Evolutionary conservation across 1,140 invertebrate genomes (phyloP), one percentile per base, ranked within the genome.

Genomic region (Sesamia nonagrioides): DNA sequence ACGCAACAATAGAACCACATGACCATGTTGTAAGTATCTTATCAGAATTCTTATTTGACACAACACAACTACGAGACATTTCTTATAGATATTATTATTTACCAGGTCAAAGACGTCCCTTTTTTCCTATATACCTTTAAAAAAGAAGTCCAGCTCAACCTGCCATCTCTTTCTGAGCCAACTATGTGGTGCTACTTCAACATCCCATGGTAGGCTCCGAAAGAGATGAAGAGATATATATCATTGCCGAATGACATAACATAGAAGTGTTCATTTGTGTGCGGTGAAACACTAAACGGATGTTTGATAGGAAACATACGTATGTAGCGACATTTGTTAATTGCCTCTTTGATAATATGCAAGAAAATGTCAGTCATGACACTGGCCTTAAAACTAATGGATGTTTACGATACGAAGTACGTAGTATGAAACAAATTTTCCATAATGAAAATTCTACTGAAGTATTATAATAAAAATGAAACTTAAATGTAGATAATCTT

Each of bases 21-120:
- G 89, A 91, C 84, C 50, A 68, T 75, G 15, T 61, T 27, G 27
- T n/a, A n/a, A 58, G 54, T 88, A 89, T 89, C 88, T 88, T 84
- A 89, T 88, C 85, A 78, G 72, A 61, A 77, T 81, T 83, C 61
- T 84, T 80, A 80, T 78, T 81, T 84, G 87, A 84, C 82, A 88
- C 45, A 83, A 78, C 78, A 77, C 71, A 40, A 68, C 3, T 21
- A 21, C 60, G 73, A 74, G 66, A 78, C 35, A 58, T 73, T 79
- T 61, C 42, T 45, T 8, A 11, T 11, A 45, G 9, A 9, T 45
- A 11, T 45, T 40, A 40, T 40, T 40, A 40, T 40, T 40, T 9
- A 40, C 6, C 42, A 45, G 42, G 42, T 7, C 42, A 45, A 45
- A 45, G 42, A 11, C 42, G 8, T 40, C 37, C 37, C 8, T 40